Percentiles rank a stretch among this genome's conserved stretches.
Evolutionary conservation across 2,888 invertebrate genomes (phyloP).

Genomic region (Drosophila meridionalis): DNA sequence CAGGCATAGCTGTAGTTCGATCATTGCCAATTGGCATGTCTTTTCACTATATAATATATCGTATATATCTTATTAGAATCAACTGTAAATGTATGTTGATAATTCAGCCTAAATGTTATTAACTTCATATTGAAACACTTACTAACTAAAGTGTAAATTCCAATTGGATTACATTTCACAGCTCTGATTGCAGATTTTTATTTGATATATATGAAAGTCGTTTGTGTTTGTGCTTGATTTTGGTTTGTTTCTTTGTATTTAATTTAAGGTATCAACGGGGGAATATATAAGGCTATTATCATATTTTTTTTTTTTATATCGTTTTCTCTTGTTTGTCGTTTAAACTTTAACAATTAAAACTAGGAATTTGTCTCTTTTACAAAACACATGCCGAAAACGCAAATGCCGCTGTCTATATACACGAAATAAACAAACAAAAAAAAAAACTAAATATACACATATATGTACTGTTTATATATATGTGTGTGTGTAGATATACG

Average conservation of each 20-base stretch:
- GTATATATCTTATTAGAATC: no score
- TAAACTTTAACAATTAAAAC: slow-evolving; percentile 76
- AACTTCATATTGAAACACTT: background rate
- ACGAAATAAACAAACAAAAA: slow-evolving; percentile 36
- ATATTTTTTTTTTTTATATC: background rate
- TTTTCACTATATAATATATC: no score
- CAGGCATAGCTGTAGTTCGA: fast-evolving
- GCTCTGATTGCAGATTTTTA: background rate
- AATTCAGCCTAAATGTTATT: background rate
- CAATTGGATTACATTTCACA: background rate
- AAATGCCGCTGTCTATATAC: slow-evolving; percentile 66
- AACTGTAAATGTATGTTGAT: background rate
- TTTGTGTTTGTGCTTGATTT: slow-evolving; percentile 23
- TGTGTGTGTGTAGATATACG: slow-evolving; percentile 9
- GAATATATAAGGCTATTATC: slow-evolving; percentile 30
- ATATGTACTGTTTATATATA: background rate
- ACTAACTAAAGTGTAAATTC: background rate
- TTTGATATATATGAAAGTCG: slow-evolving; percentile 9
- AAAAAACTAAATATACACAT: background rate
- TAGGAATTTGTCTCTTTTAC: slow-evolving; percentile 50
- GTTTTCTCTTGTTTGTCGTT: slow-evolving; percentile 20
- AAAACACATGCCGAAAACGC: slow-evolving; percentile 49
- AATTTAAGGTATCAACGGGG: slow-evolving; percentile 62
- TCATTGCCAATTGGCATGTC: background rate
- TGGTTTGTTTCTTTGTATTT: slow-evolving; percentile 45